Percentiles rank a stretch among this genome's conserved stretches.
phyloP scores from a whole-genome alignment of 1,140 invertebrate species.

The Aphidius gifuensis region DNA sequence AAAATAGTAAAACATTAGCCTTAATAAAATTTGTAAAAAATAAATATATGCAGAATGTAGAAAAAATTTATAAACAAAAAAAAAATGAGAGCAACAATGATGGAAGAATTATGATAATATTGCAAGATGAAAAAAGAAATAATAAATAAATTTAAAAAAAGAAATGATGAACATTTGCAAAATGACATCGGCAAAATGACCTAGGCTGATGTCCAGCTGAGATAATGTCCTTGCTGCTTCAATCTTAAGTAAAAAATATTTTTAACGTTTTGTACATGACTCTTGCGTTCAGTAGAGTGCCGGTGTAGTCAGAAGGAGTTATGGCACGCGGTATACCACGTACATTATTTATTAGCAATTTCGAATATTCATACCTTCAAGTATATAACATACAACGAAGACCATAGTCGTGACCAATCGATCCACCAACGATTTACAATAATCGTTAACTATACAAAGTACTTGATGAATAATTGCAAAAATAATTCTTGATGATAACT shows the following conservation, averaged over 20 bases:
- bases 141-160: too few relatives aligned
- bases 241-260: not conserved
- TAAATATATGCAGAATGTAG: too few relatives aligned
- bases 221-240: conserved; percentile 35
- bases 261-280: conserved; percentile 31
- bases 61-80: not conserved
- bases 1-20: too few relatives aligned
- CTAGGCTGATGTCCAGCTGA: conserved; percentile 44
- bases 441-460: conserved; percentile 11
- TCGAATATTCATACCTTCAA: conserved; percentile 25
- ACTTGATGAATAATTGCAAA: not conserved
- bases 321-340: conserved; percentile 33
- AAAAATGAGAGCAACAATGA: not conserved
- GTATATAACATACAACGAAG: conserved; percentile 15
- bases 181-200: conserved; percentile 38
- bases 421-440: conserved; percentile 22
- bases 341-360: conserved; percentile 40
- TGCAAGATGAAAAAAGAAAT: not conserved
- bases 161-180: conserved; percentile 19
- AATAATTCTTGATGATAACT: conserved; percentile 3
- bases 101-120: too few relatives aligned
- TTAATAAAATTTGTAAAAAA: too few relatives aligned
- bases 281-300: conserved; percentile 11
- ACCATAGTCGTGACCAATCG: conserved; percentile 24
- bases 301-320: conserved; percentile 22